These are phyloP conservation scores for Tympanuchus pallidicinctus DNA, from an alignment of 2,113 vertebrate species.

Conservation along the genomic window DNA sequence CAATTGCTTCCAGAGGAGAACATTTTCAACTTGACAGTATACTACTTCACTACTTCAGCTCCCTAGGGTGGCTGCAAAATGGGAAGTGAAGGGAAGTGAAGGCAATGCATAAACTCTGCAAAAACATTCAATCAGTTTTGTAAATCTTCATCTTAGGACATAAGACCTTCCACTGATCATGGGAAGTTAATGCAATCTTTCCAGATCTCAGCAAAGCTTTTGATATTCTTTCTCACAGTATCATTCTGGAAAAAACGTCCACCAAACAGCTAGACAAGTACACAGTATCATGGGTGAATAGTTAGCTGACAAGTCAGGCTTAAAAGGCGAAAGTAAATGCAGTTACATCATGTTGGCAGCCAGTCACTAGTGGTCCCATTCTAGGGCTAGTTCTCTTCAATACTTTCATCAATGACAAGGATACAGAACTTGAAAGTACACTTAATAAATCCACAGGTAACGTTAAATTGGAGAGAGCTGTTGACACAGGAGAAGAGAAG, in stretches of 20 bases:
- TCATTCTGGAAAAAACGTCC: background rate
- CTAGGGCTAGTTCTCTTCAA: background rate
- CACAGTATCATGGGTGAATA: background rate
- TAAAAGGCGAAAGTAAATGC: background rate
- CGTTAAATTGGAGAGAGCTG: background rate
- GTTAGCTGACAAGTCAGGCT: background rate
- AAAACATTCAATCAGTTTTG: background rate
- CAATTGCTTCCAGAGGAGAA: background rate
- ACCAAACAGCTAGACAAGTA: background rate
- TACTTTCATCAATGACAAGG: background rate
- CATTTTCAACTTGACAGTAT: background rate
- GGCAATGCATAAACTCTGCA: background rate
- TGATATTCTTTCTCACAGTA: background rate
- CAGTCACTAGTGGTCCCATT: background rate
- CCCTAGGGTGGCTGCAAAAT: background rate
- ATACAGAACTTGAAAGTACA: background rate
- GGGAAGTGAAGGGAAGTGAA: background rate
- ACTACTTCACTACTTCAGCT: background rate
- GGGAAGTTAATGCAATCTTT: background rate
- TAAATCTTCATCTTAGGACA: background rate
- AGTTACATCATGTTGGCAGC: background rate
- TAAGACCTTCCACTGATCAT: background rate
- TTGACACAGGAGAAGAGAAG: background rate
- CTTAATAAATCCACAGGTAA: background rate
- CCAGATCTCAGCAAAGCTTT: background rate